Evolutionary conservation across 2,113 vertebrate genomes (phyloP).

Genomic region (Menidia beryllina): DNA sequence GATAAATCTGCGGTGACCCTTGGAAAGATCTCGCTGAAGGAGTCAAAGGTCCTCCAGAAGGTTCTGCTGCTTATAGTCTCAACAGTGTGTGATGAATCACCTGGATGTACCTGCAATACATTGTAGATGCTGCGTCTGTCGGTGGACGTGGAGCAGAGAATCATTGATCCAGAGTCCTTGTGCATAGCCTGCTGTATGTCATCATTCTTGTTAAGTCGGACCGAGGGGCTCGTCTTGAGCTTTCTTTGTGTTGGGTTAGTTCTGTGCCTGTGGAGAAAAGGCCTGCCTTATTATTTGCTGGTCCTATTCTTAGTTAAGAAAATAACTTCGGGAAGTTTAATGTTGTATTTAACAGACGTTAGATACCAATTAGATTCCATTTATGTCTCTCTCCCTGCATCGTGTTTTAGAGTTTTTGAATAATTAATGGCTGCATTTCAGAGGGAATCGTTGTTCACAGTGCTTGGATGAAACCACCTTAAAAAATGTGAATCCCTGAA

Average conservation of each 20-base stretch:
- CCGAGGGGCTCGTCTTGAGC: background rate
- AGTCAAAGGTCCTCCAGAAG: conserved; percentile 54
- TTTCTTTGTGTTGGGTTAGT: conserved; percentile 19
- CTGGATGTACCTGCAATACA: conserved; percentile 21
- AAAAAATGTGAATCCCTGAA: conserved; percentile 32
- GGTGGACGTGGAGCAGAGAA: conserved; percentile 23
- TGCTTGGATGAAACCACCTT: conserved; percentile 10
- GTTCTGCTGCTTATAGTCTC: conserved; percentile 39
- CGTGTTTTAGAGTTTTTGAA: too few species aligned
- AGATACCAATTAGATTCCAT: background rate
- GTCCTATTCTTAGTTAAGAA: too few species aligned
- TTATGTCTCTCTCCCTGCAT: background rate
- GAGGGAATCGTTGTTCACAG: background rate
- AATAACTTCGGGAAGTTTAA: too few species aligned
- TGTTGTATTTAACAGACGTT: background rate
- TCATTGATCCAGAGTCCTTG: conserved; percentile 38
- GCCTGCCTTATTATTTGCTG: background rate
- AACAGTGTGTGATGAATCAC: conserved; percentile 62
- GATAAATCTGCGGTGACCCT: conserved; percentile 66
- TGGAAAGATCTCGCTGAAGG: conserved; percentile 44
- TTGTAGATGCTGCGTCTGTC: conserved; percentile 1
- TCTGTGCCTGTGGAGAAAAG: background rate
- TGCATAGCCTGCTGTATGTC: conserved; percentile 40
- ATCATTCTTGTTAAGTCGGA: conserved; percentile 33
- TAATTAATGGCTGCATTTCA: too few species aligned